Percentiles rank a stretch among this genome's conserved stretches.
Conservation (phyloP, 2,113 vertebrate species). For the Lamprotornis superbus region DNA sequence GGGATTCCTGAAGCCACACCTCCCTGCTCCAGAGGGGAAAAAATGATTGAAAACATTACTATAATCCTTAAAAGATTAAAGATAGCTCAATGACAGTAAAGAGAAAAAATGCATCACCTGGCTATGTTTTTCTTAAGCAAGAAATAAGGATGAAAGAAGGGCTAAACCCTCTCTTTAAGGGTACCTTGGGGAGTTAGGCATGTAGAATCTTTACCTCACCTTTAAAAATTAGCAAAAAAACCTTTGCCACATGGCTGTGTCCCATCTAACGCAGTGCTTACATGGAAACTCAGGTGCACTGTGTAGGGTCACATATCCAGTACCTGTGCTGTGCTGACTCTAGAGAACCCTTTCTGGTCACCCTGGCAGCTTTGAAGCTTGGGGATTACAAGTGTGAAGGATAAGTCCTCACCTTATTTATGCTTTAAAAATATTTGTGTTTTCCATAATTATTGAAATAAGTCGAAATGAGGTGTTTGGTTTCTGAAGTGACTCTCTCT, state of each 20-base stretch:
- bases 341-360: background rate
- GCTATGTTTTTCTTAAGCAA: background rate
- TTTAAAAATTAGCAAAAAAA: background rate
- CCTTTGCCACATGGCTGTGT: background rate
- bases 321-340: background rate
- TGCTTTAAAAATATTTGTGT: background rate
- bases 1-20: background rate
- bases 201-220: background rate
- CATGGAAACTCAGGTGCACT: background rate
- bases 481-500: background rate
- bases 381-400: background rate
- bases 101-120: background rate
- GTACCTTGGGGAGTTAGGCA: background rate
- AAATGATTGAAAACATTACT: background rate
- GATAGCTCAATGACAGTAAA: background rate
- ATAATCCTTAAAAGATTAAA: background rate
- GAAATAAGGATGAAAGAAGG: background rate
- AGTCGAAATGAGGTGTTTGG: background rate
- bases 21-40: background rate
- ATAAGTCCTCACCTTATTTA: background rate
- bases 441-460: background rate
- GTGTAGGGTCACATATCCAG: background rate
- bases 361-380: background rate
- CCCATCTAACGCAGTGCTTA: background rate
- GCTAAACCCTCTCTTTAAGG: background rate